Percentiles rank a stretch among this genome's conserved stretches.
Conservation (phyloP, 2,113 vertebrate species). For the Daboia siamensis region DNA sequence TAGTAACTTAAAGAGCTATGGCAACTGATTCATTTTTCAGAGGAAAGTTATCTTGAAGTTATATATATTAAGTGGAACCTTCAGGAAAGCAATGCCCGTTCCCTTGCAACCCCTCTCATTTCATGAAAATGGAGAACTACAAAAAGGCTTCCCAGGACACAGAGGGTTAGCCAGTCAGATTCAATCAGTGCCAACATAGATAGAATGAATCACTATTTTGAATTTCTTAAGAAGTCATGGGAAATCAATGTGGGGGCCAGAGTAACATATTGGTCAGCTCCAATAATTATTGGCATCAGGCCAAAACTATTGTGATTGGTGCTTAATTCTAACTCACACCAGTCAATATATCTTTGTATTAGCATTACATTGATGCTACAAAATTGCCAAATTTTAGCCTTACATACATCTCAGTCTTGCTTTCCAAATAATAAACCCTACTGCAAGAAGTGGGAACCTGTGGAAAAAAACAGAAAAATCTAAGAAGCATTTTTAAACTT, state of each 20-base stretch:
- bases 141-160: background rate
- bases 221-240: background rate
- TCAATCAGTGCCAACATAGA: background rate
- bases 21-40: background rate
- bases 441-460: background rate
- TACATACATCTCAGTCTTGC: background rate
- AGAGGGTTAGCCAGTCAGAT: background rate
- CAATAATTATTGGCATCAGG: background rate
- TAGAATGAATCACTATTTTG: background rate
- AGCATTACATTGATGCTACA: background rate
- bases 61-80: too few relatives aligned
- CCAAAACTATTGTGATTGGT: background rate
- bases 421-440: background rate
- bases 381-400: background rate
- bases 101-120: background rate
- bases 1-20: background rate
- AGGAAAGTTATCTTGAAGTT: background rate
- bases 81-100: background rate
- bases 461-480: background rate
- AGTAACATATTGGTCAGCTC: background rate
- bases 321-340: background rate
- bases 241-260: background rate
- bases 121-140: background rate
- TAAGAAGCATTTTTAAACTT: background rate
- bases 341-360: background rate